Percentiles rank a stretch among this genome's conserved stretches.
These are phyloP conservation scores for Aricia artaxerxes DNA, from an alignment of 2,888 invertebrate genomes.

Conservation along the genomic window DNA sequence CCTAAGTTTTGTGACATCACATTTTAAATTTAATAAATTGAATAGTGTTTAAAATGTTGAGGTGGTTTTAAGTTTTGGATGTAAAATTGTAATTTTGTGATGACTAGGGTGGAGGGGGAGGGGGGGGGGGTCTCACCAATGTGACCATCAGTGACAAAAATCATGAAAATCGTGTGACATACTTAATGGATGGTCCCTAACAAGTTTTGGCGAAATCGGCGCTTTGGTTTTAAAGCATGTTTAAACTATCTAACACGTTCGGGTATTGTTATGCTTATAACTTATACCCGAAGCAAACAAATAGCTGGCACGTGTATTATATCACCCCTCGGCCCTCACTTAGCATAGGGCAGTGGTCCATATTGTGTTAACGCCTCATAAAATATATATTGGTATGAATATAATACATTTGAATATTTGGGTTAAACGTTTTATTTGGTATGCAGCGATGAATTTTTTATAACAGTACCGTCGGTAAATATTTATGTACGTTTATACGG, in stretches of 20 bases:
- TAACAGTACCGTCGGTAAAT: constrained; percentile 7
- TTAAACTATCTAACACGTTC: not conserved
- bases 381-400: constrained; percentile 24
- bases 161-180: no score
- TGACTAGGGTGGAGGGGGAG: no score
- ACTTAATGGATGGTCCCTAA: no score
- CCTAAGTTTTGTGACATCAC: no score
- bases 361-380: constrained; percentile 11
- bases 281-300: not conserved
- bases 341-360: constrained; percentile 20
- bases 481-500: constrained; percentile 7
- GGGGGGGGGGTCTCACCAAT: no score
- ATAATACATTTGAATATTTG: constrained; percentile 20
- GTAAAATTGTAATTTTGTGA: no score
- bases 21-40: no score
- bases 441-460: constrained; percentile 11
- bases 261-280: not conserved
- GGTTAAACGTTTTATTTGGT: constrained; percentile 14
- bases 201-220: no score
- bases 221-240: no score
- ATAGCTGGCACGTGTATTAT: not conserved
- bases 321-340: constrained; percentile 9
- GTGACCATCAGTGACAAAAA: no score
- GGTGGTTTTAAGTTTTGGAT: no score
- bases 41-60: no score